Conservation (phyloP, 2,888 invertebrate species). For the Trissonchulus latispiculum region DNA sequence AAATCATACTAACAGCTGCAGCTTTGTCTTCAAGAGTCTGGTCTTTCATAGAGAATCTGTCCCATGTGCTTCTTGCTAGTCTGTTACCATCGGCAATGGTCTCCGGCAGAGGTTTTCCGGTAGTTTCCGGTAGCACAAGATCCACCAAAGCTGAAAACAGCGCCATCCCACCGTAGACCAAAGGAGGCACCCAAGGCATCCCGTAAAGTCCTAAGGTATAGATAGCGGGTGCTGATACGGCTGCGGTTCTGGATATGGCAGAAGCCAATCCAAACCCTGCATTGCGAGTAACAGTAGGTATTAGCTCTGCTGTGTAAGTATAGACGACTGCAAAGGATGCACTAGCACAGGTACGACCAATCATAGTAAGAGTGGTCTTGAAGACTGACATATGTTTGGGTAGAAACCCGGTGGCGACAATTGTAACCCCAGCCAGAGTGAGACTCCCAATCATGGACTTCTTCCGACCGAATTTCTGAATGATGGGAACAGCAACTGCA, state of each 20-base stretch:
- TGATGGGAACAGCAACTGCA: not conserved
- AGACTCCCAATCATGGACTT: slow-evolving; percentile 1
- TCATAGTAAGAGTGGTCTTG: not conserved
- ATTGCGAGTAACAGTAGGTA: slow-evolving; percentile 25
- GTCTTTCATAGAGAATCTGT: too few relatives aligned
- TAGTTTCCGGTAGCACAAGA: slow-evolving; percentile 8
- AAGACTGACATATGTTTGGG: not conserved
- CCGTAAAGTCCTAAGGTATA: slow-evolving; percentile 14
- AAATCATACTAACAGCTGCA: too few relatives aligned
- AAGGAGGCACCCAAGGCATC: not conserved
- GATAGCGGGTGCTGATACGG: slow-evolving; percentile 23
- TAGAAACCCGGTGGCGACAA: not conserved
- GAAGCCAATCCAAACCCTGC: slow-evolving; percentile 20
- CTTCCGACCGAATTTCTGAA: slow-evolving; percentile 19
- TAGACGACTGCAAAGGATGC: slow-evolving; percentile 25
- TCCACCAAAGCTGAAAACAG: not conserved
- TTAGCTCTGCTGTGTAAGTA: slow-evolving; percentile 23
- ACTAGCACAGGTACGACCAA: slow-evolving; percentile 18
- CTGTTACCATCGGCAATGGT: slow-evolving; percentile 3
- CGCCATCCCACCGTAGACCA: not conserved
- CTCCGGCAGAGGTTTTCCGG: not conserved
- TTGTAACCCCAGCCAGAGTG: slow-evolving; percentile 9
- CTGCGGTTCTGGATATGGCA: slow-evolving; percentile 18
- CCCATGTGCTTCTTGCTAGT: not conserved
- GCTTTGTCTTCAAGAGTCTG: too few relatives aligned